These are phyloP conservation scores for Meandrina meandrites DNA, from an alignment of 92 coral and sea anemone genomes.

Conservation along the genomic window DNA sequence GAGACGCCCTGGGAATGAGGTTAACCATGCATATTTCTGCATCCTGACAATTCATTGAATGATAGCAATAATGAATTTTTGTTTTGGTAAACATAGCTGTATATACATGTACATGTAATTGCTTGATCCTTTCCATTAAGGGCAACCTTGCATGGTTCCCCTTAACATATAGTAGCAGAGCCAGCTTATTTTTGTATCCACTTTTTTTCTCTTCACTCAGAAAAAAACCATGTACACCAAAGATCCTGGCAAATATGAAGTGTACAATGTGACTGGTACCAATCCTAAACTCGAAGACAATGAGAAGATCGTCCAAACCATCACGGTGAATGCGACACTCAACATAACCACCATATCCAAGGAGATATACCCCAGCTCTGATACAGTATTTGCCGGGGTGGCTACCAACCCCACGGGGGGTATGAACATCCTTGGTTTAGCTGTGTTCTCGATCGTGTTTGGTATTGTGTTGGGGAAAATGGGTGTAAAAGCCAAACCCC, in stretches of 20 bases:
- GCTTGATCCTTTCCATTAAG: background rate
- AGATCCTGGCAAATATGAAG: slow-evolving; percentile 52
- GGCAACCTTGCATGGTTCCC: background rate
- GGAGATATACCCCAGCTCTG: slow-evolving; percentile 58
- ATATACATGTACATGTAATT: background rate
- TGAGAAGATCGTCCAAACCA: slow-evolving; percentile 44
- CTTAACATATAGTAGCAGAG: background rate
- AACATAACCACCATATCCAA: slow-evolving; percentile 64
- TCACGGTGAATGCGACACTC: slow-evolving; percentile 45
- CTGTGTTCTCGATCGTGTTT: slow-evolving; percentile 76
- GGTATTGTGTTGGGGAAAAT: slow-evolving; percentile 74
- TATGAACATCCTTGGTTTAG: slow-evolving; percentile 82
- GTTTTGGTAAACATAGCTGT: background rate
- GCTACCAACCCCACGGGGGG: slow-evolving; percentile 68
- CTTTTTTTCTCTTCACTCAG: slow-evolving; percentile 33
- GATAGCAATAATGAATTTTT: background rate
- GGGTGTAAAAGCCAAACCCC: slow-evolving; percentile 67
- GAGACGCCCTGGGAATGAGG: too few species aligned
- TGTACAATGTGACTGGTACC: slow-evolving; percentile 45
- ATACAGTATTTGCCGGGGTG: slow-evolving; percentile 59
- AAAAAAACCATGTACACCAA: slow-evolving; percentile 53
- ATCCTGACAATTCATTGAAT: too few species aligned
- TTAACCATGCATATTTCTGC: too few species aligned
- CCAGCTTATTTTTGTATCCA: background rate
- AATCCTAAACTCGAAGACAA: slow-evolving; percentile 30